These are phyloP conservation scores for Drosophila equinoxialis DNA, from an alignment of 1,140 invertebrate species.

Conservation along the genomic window DNA sequence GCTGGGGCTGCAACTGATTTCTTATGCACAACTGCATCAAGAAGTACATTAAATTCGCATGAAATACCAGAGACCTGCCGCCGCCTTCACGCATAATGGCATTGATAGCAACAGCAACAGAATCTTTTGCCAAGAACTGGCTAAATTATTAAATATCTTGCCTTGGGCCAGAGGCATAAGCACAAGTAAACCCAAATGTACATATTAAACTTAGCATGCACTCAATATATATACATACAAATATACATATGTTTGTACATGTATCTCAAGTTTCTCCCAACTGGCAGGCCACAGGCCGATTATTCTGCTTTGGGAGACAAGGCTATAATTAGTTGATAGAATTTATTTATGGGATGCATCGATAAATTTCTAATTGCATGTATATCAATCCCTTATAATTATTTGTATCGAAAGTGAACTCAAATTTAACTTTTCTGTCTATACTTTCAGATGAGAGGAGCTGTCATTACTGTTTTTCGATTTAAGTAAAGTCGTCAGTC, in stretches of 20 bases:
- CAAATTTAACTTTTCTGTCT: neutral
- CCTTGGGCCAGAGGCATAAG: constrained; percentile 33
- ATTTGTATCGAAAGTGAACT: neutral
- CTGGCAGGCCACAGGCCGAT: too few relatives aligned
- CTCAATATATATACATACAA: too few relatives aligned
- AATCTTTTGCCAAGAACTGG: constrained; percentile 35
- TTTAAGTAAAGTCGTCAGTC: neutral
- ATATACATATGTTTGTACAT: too few relatives aligned
- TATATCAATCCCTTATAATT: neutral
- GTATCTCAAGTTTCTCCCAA: constrained; percentile 42
- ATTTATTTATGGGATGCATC: neutral
- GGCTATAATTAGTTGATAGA: constrained; percentile 1
- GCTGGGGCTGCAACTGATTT: constrained; percentile 46
- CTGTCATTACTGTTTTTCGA: too few relatives aligned
- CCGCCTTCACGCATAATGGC: constrained; percentile 30
- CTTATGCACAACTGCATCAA: constrained; percentile 65
- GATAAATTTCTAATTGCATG: neutral
- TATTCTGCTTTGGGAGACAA: neutral
- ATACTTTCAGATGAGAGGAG: neutral
- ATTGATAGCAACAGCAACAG: constrained; percentile 31
- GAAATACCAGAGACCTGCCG: constrained; percentile 11
- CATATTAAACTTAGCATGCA: too few relatives aligned
- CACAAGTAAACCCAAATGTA: constrained; percentile 30
- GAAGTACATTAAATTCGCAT: constrained; percentile 71
- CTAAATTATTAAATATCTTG: constrained; percentile 71